A percentile compares a stretch with the other conserved stretches of the same genome.
Evolutionary conservation across 2,888 invertebrate species (phyloP).

Genomic region (Ophonus ardosiacus): DNA sequence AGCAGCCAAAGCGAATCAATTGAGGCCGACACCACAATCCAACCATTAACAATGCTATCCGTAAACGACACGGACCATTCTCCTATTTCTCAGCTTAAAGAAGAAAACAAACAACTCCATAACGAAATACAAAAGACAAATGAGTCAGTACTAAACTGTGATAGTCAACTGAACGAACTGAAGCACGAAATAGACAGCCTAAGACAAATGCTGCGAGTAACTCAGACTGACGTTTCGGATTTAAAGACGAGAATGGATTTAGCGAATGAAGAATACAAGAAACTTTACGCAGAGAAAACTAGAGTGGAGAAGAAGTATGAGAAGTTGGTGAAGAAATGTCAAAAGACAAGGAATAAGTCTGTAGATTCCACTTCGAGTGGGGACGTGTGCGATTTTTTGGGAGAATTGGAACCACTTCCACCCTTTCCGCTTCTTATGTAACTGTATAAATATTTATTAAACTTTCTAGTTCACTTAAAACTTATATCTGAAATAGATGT

Average conservation of each 20-base stretch:
- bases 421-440: constrained; percentile 68
- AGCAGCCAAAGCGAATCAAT: constrained; percentile 42
- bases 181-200: constrained; percentile 67
- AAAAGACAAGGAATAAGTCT: constrained; percentile 62
- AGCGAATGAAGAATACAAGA: constrained; percentile 69
- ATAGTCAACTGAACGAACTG: constrained; percentile 69
- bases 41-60: background rate
- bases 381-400: constrained; percentile 68
- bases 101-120: constrained; percentile 70
- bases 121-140: constrained; percentile 62
- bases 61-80: background rate
- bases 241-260: constrained; percentile 70
- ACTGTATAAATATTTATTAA: background rate
- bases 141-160: constrained; percentile 65
- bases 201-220: constrained; percentile 68
- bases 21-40: constrained; percentile 1
- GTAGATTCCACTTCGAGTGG: constrained; percentile 42
- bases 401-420: constrained; percentile 70
- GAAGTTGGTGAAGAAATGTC: constrained; percentile 64
- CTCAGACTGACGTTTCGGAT: constrained; percentile 71
- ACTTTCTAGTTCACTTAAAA: background rate
- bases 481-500: background rate
- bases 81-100: constrained; percentile 66
- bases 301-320: constrained; percentile 69
- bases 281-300: constrained; percentile 69